These are phyloP conservation scores for Okamejei kenojei DNA, from an alignment of 2,797 vertebrate genomes.

Conservation along the genomic window DNA sequence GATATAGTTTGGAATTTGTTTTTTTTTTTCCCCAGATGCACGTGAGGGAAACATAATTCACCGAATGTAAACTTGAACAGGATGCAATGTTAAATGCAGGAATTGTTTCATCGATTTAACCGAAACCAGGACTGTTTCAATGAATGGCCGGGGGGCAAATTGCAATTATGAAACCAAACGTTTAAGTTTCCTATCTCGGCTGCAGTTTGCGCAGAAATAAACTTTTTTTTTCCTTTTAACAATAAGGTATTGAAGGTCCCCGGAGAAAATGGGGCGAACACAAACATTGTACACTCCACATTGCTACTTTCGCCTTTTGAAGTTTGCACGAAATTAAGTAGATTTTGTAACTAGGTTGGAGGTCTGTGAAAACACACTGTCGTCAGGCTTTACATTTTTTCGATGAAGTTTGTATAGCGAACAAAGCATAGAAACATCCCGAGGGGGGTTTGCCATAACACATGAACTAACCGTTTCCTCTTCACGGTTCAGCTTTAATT, in stretches of 20 bases:
- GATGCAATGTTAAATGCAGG: neutral
- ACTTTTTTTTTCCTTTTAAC: neutral
- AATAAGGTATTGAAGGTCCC: slow-evolving; percentile 13
- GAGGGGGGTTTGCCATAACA: slow-evolving; percentile 5
- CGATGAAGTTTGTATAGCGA: neutral
- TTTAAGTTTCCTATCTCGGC: neutral
- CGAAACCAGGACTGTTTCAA: neutral
- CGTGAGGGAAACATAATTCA: neutral
- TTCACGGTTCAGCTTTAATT: neutral
- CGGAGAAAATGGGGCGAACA: neutral
- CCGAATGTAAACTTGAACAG: neutral
- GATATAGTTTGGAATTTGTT: neutral
- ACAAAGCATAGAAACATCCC: slow-evolving; percentile 5
- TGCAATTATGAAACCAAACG: neutral
- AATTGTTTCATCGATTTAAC: neutral
- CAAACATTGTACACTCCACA: neutral
- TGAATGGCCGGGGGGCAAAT: slow-evolving; percentile 3
- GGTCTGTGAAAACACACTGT: neutral
- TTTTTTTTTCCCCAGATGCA: too few species aligned
- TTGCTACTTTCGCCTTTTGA: neutral
- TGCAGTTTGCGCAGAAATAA: slow-evolving; percentile 3
- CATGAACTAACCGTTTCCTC: neutral
- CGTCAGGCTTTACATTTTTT: neutral
- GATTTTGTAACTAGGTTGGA: slow-evolving; percentile 23
- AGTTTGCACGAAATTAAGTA: neutral